A percentile compares a stretch with the other conserved stretches of the same genome.
Evolutionary conservation across 2,797 vertebrate species (phyloP).

Genomic region (Manis javanica): DNA sequence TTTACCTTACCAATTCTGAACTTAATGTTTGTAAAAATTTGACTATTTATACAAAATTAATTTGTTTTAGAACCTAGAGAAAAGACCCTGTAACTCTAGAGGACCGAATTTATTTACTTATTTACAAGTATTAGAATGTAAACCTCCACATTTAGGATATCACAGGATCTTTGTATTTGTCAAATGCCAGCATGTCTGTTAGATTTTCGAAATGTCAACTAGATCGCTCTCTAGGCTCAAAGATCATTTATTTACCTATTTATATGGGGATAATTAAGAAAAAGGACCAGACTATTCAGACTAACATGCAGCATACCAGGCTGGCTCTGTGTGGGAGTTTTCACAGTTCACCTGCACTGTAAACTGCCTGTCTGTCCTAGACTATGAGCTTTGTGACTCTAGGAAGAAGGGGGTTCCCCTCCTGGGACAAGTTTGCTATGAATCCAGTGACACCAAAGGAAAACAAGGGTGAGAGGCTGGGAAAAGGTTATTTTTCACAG

Average conservation of each 20-base stretch:
- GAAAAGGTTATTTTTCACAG: too few species aligned
- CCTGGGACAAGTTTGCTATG: too few species aligned
- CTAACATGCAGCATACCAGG: background rate
- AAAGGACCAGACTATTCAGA: background rate
- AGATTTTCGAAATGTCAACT: constrained; percentile 16
- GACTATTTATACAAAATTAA: background rate
- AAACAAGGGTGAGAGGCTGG: too few species aligned
- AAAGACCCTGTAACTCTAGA: background rate
- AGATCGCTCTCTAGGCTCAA: background rate
- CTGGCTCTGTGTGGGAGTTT: background rate
- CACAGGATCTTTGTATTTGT: background rate
- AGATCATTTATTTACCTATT: background rate
- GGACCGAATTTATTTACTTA: background rate
- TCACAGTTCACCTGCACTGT: background rate
- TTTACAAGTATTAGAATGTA: background rate
- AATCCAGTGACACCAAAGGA: too few species aligned
- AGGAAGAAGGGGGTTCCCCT: too few species aligned
- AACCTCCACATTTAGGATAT: background rate
- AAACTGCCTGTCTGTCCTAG: too few species aligned
- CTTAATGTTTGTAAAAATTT: background rate
- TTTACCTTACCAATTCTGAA: too few species aligned
- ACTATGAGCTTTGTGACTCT: background rate
- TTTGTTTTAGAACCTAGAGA: constrained; percentile 22
- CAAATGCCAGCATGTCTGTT: background rate
- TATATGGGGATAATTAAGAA: background rate